Percentiles rank a stretch among this genome's conserved stretches.
Evolutionary conservation across 2,888 invertebrate genomes (phyloP).

Genomic region (Agriopis aurantiaria): DNA sequence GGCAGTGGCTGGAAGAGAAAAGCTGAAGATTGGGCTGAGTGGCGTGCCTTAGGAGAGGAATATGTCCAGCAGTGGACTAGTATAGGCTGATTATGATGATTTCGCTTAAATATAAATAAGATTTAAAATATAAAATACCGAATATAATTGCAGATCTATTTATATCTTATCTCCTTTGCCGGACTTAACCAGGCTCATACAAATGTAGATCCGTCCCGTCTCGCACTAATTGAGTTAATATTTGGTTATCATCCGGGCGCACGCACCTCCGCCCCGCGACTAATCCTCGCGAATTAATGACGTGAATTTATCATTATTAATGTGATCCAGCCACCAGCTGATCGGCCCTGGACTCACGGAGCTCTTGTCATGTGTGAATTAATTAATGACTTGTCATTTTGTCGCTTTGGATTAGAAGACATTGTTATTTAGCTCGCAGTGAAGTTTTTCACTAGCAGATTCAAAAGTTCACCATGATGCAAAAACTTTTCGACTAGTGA

Average conservation of each 20-base stretch:
- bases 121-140: no score
- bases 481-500: no score
- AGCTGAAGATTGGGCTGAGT: no score
- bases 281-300: conserved; percentile 84
- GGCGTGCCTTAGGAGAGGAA: no score
- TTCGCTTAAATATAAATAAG: no score
- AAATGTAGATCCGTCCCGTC: conserved; percentile 70
- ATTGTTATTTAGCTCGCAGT: neutral
- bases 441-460: neutral
- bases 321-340: conserved; percentile 77
- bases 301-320: conserved; percentile 86
- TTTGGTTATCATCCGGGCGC: conserved; percentile 85
- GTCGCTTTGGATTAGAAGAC: neutral
- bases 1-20: no score
- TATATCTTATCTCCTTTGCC: no score
- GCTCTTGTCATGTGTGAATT: conserved; percentile 20
- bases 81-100: no score
- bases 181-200: conserved; percentile 1
- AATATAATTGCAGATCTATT: no score
- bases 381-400: conserved; percentile 24
- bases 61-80: no score
- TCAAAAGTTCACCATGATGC: no score
- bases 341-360: conserved; percentile 51
- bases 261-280: conserved; percentile 71
- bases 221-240: conserved; percentile 86